These are phyloP conservation scores for Dichetophora obliterata DNA, from an alignment of 2,888 invertebrate genomes.

Conservation along the genomic window DNA sequence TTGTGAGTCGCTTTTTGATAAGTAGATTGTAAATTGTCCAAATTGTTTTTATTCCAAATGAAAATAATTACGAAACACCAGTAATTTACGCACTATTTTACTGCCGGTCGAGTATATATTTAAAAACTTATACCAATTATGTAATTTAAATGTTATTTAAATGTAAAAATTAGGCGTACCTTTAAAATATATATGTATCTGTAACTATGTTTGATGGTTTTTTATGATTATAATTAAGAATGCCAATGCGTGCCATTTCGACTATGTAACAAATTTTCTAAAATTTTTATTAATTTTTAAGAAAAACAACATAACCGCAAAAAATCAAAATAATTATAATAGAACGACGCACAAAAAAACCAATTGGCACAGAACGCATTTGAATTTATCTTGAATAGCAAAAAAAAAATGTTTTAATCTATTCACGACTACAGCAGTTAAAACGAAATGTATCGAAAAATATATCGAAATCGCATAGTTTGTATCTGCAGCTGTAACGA, in stretches of 20 bases:
- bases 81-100: slow-evolving; percentile 5
- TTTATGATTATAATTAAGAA: slow-evolving; percentile 10
- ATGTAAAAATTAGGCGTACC: background rate
- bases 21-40: background rate
- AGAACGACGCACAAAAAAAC: background rate
- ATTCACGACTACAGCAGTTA: background rate
- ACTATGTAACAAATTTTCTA: slow-evolving; percentile 22
- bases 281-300: slow-evolving; percentile 8
- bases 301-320: background rate
- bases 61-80: background rate
- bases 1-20: background rate
- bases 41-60: slow-evolving; percentile 2
- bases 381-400: background rate
- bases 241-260: slow-evolving; percentile 36
- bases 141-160: background rate
- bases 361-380: slow-evolving; percentile 13
- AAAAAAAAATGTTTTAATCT: background rate
- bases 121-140: background rate
- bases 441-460: background rate
- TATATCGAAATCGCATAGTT: background rate
- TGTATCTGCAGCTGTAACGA: slow-evolving; percentile 3
- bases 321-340: background rate
- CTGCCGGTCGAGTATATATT: background rate
- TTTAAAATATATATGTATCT: slow-evolving; percentile 5
- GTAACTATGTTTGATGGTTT: background rate